Base-by-base conservation (phyloP, 2,797 vertebrate genomes). In the Coregonus sp. region DNA sequence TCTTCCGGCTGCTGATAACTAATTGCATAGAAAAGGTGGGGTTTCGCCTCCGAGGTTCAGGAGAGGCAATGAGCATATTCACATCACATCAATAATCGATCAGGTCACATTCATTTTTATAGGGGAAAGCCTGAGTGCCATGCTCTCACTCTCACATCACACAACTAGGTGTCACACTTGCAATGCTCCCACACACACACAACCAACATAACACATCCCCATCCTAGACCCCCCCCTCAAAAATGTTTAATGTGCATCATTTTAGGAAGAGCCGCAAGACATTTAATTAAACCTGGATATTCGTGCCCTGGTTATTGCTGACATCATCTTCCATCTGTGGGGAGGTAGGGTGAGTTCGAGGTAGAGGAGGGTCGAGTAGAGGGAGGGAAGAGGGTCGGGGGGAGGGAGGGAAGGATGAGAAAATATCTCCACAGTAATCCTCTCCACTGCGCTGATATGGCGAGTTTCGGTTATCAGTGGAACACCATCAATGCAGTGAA, bases 211-310 rank as follows among this genome's bases (percentile, higher is more conserved):
- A 35, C 63, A 61, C 33, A 25, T 37, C 67, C 63, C 70, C 52
- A 40, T n/a, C n/a, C n/a, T 35, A 40, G 67, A 69, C n/a, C 71
- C 74, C 56, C 47, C n/a, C n/a, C n/a, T n/a, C n/a, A n/a, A n/a
- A n/a, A n/a, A 35, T 73, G 59, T 79, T 29, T 59, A 73, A 77
- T n/a, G 70, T 73, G 76, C 75, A 79, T 81, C 68, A 79, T 84
- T 86, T 82, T n/a, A n/a, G 84, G 70, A 7, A 11, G 72, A 78
- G 76, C 83, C 79, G 67, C 12, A 0, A 75, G 78, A 78, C 71
- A 77, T n/a, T 83, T 78, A 80, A 88, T 85, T 47, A 83, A 82
- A 81, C 5, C 59, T 61, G 9, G 9, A 61, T 61, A 25, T n/a
- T 61, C 59, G 4, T 61, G 59, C 54, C 14, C 59, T 14, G 29